Base-by-base conservation (phyloP, 1,140 invertebrate species). In the Pogonus chalceus region DNA sequence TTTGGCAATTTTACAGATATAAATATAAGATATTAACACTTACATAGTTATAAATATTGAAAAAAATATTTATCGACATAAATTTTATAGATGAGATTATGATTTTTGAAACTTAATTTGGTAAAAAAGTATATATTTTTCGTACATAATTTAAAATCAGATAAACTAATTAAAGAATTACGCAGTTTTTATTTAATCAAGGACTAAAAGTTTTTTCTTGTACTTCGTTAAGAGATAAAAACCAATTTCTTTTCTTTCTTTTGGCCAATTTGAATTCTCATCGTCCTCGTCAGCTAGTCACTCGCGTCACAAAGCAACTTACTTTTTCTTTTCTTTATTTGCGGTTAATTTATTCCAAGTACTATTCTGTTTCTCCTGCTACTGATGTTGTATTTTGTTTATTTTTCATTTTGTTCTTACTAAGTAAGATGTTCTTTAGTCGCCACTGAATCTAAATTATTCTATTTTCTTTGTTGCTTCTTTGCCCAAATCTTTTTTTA, bases 131-230 rank as follows among this genome's bases (percentile, higher is more conserved):
- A n/a, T n/a, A n/a, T n/a, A n/a, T n/a, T n/a, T n/a, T n/a, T n/a
- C n/a, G n/a, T n/a, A n/a, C n/a, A n/a, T n/a, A n/a, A n/a, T n/a
- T n/a, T n/a, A n/a, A n/a, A n/a, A n/a, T n/a, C n/a, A 43, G 37
- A 43, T 43, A 43, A 43, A 43, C 37, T 43, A 43, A 43, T 43
- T 43, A 43, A 43, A 43, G 37, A 43, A 43, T 43, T 43, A 43
- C 37, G 37, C 37, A 43, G 37, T 43, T 43, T 43, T 43, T 43
- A 43, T 43, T 43, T 18, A 43, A 43, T 43, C 37, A 43, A 43
- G 18, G 9, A 43, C 37, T 43, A 16, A 43, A 43, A 43, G 37
- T 43, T 43, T 43, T 43, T 43, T 43, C 37, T 18, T 43, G 37
- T 43, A 43, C 37, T 43, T 43, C 37, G 18, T 43, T 43, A 43